A percentile compares a stretch with the other conserved stretches of the same genome.
Conservation (phyloP, 2,113 vertebrate species). For the Cairina moschata region DNA sequence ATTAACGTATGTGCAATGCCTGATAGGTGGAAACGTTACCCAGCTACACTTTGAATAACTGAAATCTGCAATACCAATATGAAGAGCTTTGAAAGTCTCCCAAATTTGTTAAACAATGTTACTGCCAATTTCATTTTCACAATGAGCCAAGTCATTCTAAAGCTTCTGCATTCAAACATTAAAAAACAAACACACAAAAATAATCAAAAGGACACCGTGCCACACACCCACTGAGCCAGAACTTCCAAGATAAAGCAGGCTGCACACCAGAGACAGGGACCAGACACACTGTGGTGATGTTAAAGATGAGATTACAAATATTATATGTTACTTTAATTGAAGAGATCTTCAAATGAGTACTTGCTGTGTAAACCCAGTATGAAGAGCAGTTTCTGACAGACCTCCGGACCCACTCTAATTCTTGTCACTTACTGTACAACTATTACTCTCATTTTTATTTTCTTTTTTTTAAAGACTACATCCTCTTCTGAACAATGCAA, state of each 20-base stretch:
- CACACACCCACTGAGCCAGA: neutral
- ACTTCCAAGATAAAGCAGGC: neutral
- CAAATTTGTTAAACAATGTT: constrained; percentile 47
- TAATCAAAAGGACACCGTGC: constrained; percentile 27
- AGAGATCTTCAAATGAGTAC: constrained; percentile 19
- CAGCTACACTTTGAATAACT: constrained; percentile 51
- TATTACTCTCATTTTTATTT: constrained; percentile 20
- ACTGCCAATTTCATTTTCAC: constrained; percentile 58
- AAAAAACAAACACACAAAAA: constrained; percentile 53
- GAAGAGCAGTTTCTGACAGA: neutral
- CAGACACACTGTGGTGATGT: neutral
- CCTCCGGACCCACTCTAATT: constrained; percentile 15
- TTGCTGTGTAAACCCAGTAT: constrained; percentile 33
- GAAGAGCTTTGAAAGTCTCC: constrained; percentile 55
- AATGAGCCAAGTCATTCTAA: constrained; percentile 48
- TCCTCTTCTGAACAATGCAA: constrained; percentile 10
- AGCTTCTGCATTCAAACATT: constrained; percentile 44
- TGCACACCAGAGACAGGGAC: constrained; percentile 3
- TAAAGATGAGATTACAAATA: constrained; percentile 20
- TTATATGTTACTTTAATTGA: neutral
- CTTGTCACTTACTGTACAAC: constrained; percentile 25
- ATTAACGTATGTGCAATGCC: constrained; percentile 51
- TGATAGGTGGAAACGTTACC: constrained; percentile 58
- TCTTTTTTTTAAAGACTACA: neutral
- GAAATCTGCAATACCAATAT: constrained; percentile 19